Percentiles rank a stretch among this genome's conserved stretches.
phyloP scores from a whole-genome alignment of 2,888 invertebrate species.

The Heliconius cydno region DNA sequence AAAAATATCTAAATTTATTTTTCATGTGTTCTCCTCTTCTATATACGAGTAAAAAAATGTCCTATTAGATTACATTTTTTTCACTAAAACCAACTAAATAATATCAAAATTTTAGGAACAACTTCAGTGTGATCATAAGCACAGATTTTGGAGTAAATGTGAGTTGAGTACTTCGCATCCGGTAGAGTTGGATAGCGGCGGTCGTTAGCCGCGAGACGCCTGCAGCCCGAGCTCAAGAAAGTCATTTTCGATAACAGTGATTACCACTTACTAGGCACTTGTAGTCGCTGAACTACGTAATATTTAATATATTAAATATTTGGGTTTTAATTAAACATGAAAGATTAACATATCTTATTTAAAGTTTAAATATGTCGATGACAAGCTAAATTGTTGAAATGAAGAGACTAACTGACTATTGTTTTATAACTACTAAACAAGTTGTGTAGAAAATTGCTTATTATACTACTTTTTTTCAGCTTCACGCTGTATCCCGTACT shows the following conservation, averaged over 20 bases:
- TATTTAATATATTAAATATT: neutral
- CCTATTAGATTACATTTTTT: neutral
- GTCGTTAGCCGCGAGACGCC: conserved; percentile 22
- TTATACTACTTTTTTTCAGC: too few species aligned
- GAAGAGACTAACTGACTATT: neutral
- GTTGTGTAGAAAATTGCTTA: too few species aligned
- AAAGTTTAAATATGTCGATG: neutral
- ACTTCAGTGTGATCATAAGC: neutral
- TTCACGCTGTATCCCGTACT: too few species aligned
- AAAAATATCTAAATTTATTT: too few species aligned
- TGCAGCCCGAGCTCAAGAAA: neutral
- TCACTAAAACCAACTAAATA: neutral
- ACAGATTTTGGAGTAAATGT: neutral
- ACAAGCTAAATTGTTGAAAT: neutral
- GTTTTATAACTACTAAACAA: too few species aligned
- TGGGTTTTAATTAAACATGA: neutral
- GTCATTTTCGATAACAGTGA: conserved; percentile 15
- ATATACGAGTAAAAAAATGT: too few species aligned
- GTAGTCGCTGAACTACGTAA: neutral
- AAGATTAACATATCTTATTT: neutral
- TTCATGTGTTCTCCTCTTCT: too few species aligned
- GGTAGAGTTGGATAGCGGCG: conserved; percentile 10
- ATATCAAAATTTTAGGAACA: neutral
- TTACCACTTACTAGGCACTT: neutral
- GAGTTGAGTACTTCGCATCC: conserved; percentile 6